Conservation (phyloP, 1,140 invertebrate species). For the Chironomus tepperi region DNA sequence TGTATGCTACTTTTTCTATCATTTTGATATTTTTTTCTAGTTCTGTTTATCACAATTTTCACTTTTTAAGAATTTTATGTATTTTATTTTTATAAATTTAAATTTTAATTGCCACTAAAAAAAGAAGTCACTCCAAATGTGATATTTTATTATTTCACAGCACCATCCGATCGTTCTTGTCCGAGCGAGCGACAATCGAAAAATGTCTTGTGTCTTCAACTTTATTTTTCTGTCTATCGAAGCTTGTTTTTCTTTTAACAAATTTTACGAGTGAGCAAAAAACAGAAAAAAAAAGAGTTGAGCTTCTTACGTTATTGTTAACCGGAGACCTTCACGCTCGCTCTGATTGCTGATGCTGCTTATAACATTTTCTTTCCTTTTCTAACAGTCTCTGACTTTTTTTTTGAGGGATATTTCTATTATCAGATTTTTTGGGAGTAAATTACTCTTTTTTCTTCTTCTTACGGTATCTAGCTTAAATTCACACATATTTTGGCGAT, state of each 20-base stretch:
- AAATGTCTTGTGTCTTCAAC: background rate
- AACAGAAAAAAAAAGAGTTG: constrained; percentile 5
- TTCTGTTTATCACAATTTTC: background rate
- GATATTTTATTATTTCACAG: too few species aligned
- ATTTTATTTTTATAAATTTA: background rate
- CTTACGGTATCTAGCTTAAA: background rate
- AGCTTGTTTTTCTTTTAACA: background rate
- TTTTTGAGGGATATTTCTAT: too few species aligned
- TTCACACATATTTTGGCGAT: too few species aligned
- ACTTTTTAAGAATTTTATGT: background rate
- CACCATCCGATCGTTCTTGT: constrained; percentile 21
- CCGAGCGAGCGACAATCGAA: background rate
- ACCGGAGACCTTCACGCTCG: background rate
- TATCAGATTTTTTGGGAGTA: background rate
- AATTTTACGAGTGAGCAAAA: background rate
- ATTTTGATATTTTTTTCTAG: background rate
- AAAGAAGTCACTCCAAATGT: background rate
- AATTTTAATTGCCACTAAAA: background rate
- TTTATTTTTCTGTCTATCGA: background rate
- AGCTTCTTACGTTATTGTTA: background rate
- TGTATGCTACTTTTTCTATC: background rate
- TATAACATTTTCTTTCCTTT: background rate
- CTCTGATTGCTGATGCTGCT: background rate
- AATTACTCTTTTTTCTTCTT: background rate
- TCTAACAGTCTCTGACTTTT: background rate